These are phyloP conservation scores for Asteroscopus sphinx DNA, from an alignment of 2,888 invertebrate species.

Conservation along the genomic window DNA sequence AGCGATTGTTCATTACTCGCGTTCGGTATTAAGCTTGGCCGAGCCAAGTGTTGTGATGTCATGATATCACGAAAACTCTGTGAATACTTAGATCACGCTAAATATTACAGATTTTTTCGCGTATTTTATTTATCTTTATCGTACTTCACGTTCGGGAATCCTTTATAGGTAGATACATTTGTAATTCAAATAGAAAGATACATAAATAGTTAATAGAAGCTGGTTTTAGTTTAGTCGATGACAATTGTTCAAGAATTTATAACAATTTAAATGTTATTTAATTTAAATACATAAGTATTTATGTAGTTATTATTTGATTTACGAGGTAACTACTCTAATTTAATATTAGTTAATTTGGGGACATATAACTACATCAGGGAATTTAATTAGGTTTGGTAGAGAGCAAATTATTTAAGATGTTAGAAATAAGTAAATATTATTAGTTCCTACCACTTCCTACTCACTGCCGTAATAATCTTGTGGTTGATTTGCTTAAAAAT, in stretches of 20 bases:
- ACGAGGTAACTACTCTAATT: too few species aligned
- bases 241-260: neutral
- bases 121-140: neutral
- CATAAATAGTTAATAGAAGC: slow-evolving; percentile 4
- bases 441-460: too few species aligned
- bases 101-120: slow-evolving; percentile 41
- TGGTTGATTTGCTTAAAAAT: neutral
- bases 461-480: neutral
- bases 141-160: neutral
- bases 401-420: slow-evolving; percentile 8
- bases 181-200: neutral
- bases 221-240: neutral
- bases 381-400: neutral
- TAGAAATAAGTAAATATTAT: neutral
- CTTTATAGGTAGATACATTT: neutral
- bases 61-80: slow-evolving; percentile 31
- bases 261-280: neutral
- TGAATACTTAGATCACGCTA: slow-evolving; percentile 51
- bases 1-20: slow-evolving; percentile 1
- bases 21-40: slow-evolving; percentile 24
- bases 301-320: too few species aligned
- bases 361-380: too few species aligned
- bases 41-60: slow-evolving; percentile 42
- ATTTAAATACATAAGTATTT: too few species aligned
- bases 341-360: too few species aligned